Evolutionary conservation across 1,140 invertebrate species (phyloP), one percentile per base, ranked within the genome.

Genomic region (Mamestra configurata): DNA sequence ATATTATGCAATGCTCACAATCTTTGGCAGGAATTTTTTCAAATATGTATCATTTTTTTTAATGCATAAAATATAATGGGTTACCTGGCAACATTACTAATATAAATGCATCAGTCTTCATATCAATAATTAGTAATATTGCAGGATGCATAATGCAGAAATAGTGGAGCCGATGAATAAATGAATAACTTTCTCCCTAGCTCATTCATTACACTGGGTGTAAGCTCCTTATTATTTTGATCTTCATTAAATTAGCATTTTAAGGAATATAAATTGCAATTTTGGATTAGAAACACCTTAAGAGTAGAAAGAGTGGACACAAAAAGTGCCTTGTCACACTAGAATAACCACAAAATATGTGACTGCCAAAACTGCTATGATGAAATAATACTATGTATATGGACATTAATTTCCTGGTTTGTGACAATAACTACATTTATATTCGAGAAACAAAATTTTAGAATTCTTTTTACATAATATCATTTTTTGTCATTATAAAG

Each of bases 51-150:
- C 55, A 20, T 73, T 51, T 37, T 10, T 43, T 37, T 59, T 83
- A 55, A 13, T 13, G 88, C 88, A 88, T 90, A 86, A 89, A 88
- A 86, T 83, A 80, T 27, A 43, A 77, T 85, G 80, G 83, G 85
- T 84, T 85, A 88, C 84, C 86, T 84, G 82, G 82, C 88, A 90
- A 88, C 86, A 88, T 87, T 90, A 82, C 84, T 82, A 85, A 85
- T 85, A 84, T 91, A 90, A 89, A 91, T 92, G 89, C 88, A 89
- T 93, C 91, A 93, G 90, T 93, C 91, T 93, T 93, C 82, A 89
- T 85, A 90, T 84, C 79, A 79, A 73, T 57, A 43, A 80, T 46
- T 72, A 72, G 24, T 27, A 78, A 70, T 20, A 31, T 49, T 37
- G 53, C 46, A 61, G 24, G 31, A 37, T 24, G 53, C 31, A 57